Evolutionary conservation across 1,140 invertebrate species (phyloP).

Genomic region (Pseudomyrmex pallidus): DNA sequence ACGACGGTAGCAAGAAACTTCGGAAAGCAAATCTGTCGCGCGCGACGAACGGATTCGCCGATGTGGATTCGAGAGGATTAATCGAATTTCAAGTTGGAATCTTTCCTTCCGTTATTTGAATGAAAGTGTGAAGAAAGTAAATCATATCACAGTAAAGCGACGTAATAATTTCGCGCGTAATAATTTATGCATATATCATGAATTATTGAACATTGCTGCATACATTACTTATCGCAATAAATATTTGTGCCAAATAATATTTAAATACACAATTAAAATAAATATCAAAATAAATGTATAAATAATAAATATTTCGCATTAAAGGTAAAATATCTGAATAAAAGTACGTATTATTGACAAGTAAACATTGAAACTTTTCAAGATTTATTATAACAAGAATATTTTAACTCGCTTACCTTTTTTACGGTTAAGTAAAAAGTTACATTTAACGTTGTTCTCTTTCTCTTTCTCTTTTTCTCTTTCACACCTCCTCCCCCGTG

Average conservation of each 20-base stretch:
- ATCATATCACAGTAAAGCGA: neutral
- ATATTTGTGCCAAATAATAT: neutral
- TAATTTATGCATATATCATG: neutral
- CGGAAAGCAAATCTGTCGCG: constrained; percentile 4
- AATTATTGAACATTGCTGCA: neutral
- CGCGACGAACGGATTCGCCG: neutral
- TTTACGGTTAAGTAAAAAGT: constrained; percentile 17
- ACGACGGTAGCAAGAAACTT: neutral
- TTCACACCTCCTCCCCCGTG: no score
- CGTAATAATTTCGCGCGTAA: neutral
- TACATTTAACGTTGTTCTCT: constrained; percentile 4
- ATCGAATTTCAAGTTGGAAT: constrained; percentile 27
- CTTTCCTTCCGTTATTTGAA: neutral
- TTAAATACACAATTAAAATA: neutral
- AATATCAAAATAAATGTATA: neutral
- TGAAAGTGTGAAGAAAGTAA: neutral
- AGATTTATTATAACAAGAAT: no score
- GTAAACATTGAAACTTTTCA: no score
- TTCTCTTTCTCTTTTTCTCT: neutral
- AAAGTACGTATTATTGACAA: neutral
- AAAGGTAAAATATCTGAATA: neutral
- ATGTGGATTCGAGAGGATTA: neutral
- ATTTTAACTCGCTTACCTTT: constrained; percentile 35
- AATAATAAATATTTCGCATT: neutral
- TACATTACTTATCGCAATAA: neutral